phyloP scores from a whole-genome alignment of 2,113 vertebrate genomes.

The cat (Felis catus) region F.catus_Fca126_mat1.0 CM031416.1:24228501-24229000 shows the following conservation, averaged over 20 bases:
- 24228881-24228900: not conserved
- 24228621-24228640: too few species aligned
- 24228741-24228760: not conserved
- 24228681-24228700: not conserved
- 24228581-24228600: too few species aligned
- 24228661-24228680: too few species aligned
- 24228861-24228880: not conserved
- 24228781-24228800: not conserved
- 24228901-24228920: not conserved
- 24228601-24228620: too few species aligned
- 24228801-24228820: not conserved
- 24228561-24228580: too few species aligned
- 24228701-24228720: not conserved
- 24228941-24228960: not conserved
- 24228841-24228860: not conserved
- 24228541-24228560: too few species aligned
- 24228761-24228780: not conserved
- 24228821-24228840: not conserved
- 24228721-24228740: not conserved
- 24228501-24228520: too few species aligned
- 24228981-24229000: not conserved
- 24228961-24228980: not conserved
- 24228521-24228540: too few species aligned
- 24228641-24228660: too few species aligned
- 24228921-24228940: not conserved